A percentile compares a stretch with the other conserved stretches of the same genome.
Evolutionary conservation across 2,888 invertebrate species (phyloP).

Genomic region (Eupelmus urozonus): DNA sequence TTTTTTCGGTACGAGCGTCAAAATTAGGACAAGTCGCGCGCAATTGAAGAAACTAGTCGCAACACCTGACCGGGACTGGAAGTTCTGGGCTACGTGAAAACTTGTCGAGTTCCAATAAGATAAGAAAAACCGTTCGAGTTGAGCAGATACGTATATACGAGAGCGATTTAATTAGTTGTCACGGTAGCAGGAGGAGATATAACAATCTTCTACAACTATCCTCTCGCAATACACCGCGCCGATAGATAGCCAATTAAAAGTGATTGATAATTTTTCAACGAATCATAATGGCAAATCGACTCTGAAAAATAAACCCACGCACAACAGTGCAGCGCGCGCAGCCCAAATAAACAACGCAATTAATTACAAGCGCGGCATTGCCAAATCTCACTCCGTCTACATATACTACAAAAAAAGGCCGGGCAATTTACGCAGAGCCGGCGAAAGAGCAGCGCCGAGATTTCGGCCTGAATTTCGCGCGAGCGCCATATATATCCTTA

Average conservation of each 20-base stretch:
- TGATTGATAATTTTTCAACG: neutral
- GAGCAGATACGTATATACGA: neutral
- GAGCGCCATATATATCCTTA: slow-evolving; percentile 49
- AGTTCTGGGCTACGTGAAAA: neutral
- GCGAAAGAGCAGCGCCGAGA: neutral
- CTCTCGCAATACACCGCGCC: neutral
- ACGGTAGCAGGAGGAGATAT: neutral
- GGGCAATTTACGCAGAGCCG: no score
- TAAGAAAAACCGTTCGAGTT: neutral
- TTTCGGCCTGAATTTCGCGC: slow-evolving; percentile 21
- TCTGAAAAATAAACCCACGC: no score
- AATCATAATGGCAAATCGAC: no score
- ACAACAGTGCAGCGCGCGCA: no score
- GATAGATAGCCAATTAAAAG: neutral
- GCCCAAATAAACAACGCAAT: no score
- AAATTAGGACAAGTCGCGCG: neutral
- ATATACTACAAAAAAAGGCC: neutral
- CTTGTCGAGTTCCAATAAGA: neutral
- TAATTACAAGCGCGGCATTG: neutral
- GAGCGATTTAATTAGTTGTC: neutral
- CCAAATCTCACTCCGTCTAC: neutral
- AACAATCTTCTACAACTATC: no score
- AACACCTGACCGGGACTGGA: neutral
- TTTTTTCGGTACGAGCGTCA: no score
- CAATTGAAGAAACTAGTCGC: neutral